These are phyloP conservation scores for Bovichtus variegatus DNA, from an alignment of 2,797 vertebrate genomes.

Conservation along the genomic window DNA sequence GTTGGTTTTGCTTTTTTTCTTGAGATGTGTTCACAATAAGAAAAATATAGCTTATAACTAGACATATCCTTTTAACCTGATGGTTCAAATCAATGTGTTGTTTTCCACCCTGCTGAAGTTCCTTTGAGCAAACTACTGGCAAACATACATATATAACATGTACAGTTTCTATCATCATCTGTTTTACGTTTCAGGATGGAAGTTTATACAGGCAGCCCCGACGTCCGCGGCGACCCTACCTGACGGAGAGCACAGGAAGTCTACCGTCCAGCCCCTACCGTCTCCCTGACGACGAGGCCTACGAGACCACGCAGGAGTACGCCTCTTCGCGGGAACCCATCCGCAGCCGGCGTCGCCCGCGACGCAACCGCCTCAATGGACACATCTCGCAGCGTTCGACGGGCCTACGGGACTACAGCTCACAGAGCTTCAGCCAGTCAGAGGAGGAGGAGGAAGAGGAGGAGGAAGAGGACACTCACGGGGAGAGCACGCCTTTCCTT, in stretches of 20 bases:
- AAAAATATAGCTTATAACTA: not conserved
- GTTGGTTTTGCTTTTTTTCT: conserved; percentile 11
- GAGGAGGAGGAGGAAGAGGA: conserved; percentile 92
- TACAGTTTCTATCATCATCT: not conserved
- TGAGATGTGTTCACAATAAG: not conserved
- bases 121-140: not conserved
- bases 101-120: not conserved
- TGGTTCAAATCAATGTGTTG: not conserved
- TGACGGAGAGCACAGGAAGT: conserved; percentile 94
- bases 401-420: conserved; percentile 93
- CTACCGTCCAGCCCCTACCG: conserved; percentile 95
- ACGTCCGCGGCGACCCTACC: conserved; percentile 89
- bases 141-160: not conserved
- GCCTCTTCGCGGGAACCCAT: conserved; percentile 92
- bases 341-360: conserved; percentile 89
- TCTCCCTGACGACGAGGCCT: conserved; percentile 94
- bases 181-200: conserved; percentile 68
- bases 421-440: conserved; percentile 93
- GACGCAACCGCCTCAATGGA: conserved; percentile 93
- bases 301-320: conserved; percentile 98
- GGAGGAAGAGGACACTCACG: conserved; percentile 88
- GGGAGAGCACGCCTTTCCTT: conserved; percentile 97
- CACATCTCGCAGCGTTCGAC: conserved; percentile 90
- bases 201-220: conserved; percentile 85
- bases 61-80: not conserved